Conservation (phyloP, 2,797 vertebrate genomes). For the Hypotaenidia okinawae region DNA sequence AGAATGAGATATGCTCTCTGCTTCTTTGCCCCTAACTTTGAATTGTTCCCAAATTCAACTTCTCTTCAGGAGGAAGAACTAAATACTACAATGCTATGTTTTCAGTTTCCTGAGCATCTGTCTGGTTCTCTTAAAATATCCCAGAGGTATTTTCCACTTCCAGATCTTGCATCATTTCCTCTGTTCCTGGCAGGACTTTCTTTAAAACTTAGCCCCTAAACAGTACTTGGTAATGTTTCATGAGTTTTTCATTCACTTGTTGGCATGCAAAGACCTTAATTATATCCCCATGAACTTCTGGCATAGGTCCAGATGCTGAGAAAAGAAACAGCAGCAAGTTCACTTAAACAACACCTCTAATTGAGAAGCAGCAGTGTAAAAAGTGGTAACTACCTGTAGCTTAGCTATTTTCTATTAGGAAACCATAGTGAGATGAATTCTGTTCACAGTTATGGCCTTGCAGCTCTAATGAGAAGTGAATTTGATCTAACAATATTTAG, state of each 20-base stretch:
- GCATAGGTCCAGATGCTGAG: not conserved
- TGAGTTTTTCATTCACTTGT: conserved; percentile 35
- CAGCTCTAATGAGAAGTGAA: not conserved
- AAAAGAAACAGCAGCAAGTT: conserved; percentile 18
- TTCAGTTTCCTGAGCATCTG: conserved; percentile 64
- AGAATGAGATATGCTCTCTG: conserved; percentile 5
- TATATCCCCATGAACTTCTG: conserved; percentile 46
- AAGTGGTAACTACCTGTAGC: not conserved
- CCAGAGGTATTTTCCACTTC: conserved; percentile 26
- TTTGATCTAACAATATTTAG: not conserved
- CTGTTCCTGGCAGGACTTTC: conserved; percentile 36
- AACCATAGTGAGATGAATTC: not conserved
- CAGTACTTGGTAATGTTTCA: conserved; percentile 27
- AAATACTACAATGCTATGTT: conserved; percentile 26
- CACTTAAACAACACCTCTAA: conserved; percentile 18
- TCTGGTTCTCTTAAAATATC: conserved; percentile 43
- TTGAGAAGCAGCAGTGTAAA: not conserved
- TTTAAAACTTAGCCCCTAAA: conserved; percentile 48
- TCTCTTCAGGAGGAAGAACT: conserved; percentile 37
- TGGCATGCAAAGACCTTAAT: conserved; percentile 53
- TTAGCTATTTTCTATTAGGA: not conserved
- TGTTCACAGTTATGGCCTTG: not conserved
- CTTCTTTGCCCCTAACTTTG: conserved; percentile 11
- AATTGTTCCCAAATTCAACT: conserved; percentile 47
- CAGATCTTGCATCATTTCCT: conserved; percentile 58